Evolutionary conservation across 1,140 invertebrate species (phyloP).

Genomic region (Drosophila pallidifrons): DNA sequence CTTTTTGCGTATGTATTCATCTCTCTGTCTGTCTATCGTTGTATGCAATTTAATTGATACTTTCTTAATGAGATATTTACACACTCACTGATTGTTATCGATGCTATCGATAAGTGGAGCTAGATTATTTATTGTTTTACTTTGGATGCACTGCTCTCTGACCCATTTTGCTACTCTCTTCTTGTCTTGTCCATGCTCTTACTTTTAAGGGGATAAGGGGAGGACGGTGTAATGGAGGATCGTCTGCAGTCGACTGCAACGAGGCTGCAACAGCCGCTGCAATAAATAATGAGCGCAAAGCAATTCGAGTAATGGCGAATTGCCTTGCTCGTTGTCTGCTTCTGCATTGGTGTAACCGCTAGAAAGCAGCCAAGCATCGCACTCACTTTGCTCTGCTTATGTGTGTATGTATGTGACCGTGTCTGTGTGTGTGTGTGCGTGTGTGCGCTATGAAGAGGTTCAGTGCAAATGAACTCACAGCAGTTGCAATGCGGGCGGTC

Average conservation of each 20-base stretch:
- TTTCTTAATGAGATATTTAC: slow-evolving; percentile 39
- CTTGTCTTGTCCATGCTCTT: neutral
- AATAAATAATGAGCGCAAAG: slow-evolving; percentile 77
- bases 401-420: slow-evolving; percentile 4
- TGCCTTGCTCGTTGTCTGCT: slow-evolving; percentile 37
- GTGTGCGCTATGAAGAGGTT: slow-evolving; percentile 29
- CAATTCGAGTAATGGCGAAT: slow-evolving; percentile 75
- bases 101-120: slow-evolving; percentile 20
- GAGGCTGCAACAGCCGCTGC: slow-evolving; percentile 58
- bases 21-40: neutral
- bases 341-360: slow-evolving; percentile 54
- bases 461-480: slow-evolving; percentile 69
- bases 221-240: slow-evolving; percentile 30
- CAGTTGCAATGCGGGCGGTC: slow-evolving; percentile 68
- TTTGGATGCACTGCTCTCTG: neutral
- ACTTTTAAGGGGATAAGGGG: neutral
- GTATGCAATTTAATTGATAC: slow-evolving; percentile 18
- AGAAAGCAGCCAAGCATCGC: slow-evolving; percentile 73
- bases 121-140: slow-evolving; percentile 25
- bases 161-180: slow-evolving; percentile 11
- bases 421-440: slow-evolving; percentile 6
- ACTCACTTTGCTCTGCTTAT: slow-evolving; percentile 26
- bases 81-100: slow-evolving; percentile 27
- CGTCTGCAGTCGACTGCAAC: slow-evolving; percentile 59
- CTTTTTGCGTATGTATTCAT: slow-evolving; percentile 9